Conservation (phyloP, 2,888 invertebrate species). For the Mycalesis mineus region DNA sequence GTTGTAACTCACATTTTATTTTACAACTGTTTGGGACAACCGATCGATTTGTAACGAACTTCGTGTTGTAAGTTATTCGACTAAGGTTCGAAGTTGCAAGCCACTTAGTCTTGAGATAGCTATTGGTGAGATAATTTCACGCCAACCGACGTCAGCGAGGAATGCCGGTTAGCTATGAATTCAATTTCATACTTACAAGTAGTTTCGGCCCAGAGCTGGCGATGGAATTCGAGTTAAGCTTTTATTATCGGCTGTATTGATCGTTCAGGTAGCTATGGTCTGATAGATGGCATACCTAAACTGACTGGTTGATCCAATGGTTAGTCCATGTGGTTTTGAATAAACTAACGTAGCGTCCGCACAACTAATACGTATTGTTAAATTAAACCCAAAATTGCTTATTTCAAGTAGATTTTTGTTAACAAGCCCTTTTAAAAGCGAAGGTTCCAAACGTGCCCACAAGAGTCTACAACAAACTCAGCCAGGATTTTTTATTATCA, state of each 20-base stretch:
- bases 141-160: slow-evolving; percentile 39
- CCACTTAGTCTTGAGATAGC: slow-evolving; percentile 60
- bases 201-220: slow-evolving; percentile 37
- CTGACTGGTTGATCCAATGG: too few species aligned
- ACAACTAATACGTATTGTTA: too few species aligned
- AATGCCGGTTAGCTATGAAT: slow-evolving; percentile 47
- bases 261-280: background rate
- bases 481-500: too few species aligned
- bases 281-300: too few species aligned
- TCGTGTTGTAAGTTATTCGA: slow-evolving; percentile 4
- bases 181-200: slow-evolving; percentile 55
- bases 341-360: too few species aligned
- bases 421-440: too few species aligned
- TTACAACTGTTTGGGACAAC: background rate
- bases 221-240: slow-evolving; percentile 24
- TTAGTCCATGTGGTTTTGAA: too few species aligned
- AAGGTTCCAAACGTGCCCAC: too few species aligned
- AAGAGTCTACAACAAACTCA: too few species aligned
- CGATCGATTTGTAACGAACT: background rate
- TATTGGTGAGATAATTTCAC: slow-evolving; percentile 61
- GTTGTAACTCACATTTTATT: background rate
- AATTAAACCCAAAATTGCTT: too few species aligned
- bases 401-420: too few species aligned
- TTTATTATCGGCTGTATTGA: slow-evolving; percentile 12
- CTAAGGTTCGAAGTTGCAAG: slow-evolving; percentile 37